phyloP scores from a whole-genome alignment of 2,113 vertebrate species.

The Electrona antarctica region DNA sequence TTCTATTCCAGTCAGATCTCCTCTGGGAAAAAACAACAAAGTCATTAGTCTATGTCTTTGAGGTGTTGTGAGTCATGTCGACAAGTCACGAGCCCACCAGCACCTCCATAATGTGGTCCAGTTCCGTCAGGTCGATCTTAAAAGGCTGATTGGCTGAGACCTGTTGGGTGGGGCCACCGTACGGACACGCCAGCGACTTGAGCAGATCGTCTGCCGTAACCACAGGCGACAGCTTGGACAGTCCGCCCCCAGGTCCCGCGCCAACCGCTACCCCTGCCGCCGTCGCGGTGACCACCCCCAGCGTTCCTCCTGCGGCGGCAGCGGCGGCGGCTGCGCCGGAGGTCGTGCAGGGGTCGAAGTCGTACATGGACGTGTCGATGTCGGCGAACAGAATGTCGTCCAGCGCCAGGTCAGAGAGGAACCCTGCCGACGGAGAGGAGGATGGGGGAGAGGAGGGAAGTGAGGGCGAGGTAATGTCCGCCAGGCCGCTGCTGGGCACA shows the following conservation, averaged over 20 bases:
- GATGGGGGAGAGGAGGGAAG: conserved; percentile 74
- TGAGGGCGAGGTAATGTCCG: conserved; percentile 78
- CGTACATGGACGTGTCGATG: conserved; percentile 99
- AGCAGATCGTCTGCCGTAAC: conserved; percentile 94
- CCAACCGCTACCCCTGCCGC: not conserved
- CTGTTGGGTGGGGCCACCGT: conserved; percentile 82
- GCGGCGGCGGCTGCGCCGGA: conserved; percentile 65
- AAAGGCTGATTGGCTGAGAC: conserved; percentile 97
- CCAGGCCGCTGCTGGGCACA: conserved; percentile 79
- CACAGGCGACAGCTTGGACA: conserved; percentile 88
- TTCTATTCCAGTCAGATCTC: conserved; percentile 57
- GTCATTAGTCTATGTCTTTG: conserved; percentile 26
- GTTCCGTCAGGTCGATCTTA: conserved; percentile 98
- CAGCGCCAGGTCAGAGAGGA: conserved; percentile 97
- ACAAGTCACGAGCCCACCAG: conserved; percentile 91
- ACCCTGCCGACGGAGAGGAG: conserved; percentile 86
- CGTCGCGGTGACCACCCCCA: not conserved
- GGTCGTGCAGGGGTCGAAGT: conserved; percentile 93
- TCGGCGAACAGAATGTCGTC: conserved; percentile 98
- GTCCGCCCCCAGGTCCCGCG: conserved; percentile 48
- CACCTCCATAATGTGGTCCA: conserved; percentile 99
- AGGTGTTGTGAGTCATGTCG: conserved; percentile 1
- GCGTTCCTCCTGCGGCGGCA: too few relatives aligned
- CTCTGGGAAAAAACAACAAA: conserved; percentile 29
- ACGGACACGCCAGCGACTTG: conserved; percentile 89